phyloP scores from a whole-genome alignment of 2,113 vertebrate species.

The Sprattus sprattus region DNA sequence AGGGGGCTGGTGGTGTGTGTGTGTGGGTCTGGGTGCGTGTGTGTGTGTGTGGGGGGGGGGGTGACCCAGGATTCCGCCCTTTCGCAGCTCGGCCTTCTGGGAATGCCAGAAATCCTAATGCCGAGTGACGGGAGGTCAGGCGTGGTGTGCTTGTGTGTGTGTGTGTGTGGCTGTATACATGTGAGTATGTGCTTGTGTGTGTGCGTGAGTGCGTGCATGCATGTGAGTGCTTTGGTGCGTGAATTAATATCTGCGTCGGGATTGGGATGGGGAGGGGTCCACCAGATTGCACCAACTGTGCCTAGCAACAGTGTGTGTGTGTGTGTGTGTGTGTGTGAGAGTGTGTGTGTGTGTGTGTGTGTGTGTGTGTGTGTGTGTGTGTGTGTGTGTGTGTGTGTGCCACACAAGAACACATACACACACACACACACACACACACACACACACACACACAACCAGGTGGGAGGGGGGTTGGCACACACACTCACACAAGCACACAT shows the following conservation, averaged over 20 bases:
- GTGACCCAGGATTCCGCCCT: constrained; percentile 61
- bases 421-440: background rate
- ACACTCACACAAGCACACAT: no score
- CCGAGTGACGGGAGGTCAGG: constrained; percentile 72
- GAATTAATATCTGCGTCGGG: background rate
- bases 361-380: no score
- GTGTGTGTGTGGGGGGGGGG: background rate
- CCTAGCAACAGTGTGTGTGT: constrained; percentile 41
- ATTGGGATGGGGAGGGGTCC: background rate
- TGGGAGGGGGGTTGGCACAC: no score
- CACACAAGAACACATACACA: background rate
- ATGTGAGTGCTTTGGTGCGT: background rate
- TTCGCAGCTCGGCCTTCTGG: constrained; percentile 68
- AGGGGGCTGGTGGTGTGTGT: constrained; percentile 39
- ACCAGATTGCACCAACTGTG: background rate
- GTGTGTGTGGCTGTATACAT: background rate
- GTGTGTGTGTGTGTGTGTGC: background rate
- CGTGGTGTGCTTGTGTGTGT: constrained; percentile 42
- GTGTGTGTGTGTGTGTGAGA: background rate
- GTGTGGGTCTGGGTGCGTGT: background rate
- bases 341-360: background rate
- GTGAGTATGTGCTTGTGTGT: background rate
- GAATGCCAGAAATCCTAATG: constrained; percentile 63
- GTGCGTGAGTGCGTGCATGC: background rate
- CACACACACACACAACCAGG: no score